Evolutionary conservation across 2,888 invertebrate genomes (phyloP), one percentile per base, ranked within the genome.

Genomic region (Trypoxylon attenuatum): DNA sequence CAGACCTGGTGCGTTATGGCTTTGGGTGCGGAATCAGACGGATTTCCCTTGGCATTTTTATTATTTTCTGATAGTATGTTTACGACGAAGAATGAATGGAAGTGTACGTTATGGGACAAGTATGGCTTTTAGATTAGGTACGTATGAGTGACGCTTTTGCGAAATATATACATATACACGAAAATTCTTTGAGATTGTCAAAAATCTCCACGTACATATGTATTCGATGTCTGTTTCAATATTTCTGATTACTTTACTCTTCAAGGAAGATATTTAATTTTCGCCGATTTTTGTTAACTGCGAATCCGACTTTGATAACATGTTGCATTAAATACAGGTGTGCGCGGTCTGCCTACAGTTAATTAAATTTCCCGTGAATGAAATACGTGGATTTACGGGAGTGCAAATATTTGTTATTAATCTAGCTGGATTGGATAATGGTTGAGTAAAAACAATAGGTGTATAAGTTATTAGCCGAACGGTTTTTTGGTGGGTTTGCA

Each of bases 71-170:
- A 81, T 82, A 76, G 76, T 71, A 72, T 76, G 75, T 73, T 74
- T 76, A 73, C 74, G 73, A 73, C 76, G 67, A 73, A 56, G 67
- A 68, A 77, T 82, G 79, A 83, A 82, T 83, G 75, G 77, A 71
- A 77, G 65, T 73, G 77, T 77, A 79, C 67, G 84, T 85, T 84
- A 84, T 84, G 81, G 76, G 82, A 83, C 81, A 79, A 76, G 76
- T 82, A 83, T 81, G 80, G 80, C 76, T 78, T 82, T 84, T 82
- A 74, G 74, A 83, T 83, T 83, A 82, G 78, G 67, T 72, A n/a
- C n/a, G n/a, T n/a, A 64, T 68, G 55, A 59, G 13, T 62, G 70
- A 70, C 60, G 60, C 62, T 70, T 55, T 67, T 65, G 56, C 58
- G 47, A 70, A 70, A 65, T 68, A 61, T 58, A 52, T 46, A 49